A percentile compares a stretch with the other conserved stretches of the same genome.
Conservation (phyloP, 2,797 vertebrate species). For the Falco columbarius region DNA sequence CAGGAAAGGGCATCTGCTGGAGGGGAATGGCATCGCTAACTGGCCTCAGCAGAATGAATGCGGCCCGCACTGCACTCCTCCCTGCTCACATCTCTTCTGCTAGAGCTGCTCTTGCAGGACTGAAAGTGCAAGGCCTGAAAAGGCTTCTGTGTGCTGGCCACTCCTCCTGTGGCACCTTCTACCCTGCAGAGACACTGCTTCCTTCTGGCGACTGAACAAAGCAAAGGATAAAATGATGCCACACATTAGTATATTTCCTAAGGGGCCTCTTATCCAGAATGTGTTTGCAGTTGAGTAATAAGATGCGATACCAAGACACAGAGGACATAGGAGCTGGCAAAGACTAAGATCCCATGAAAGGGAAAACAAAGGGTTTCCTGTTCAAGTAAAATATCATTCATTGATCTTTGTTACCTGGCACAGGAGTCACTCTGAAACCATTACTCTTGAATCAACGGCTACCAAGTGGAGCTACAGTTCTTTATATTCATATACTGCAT, state of each 20-base stretch:
- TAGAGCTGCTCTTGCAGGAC: neutral
- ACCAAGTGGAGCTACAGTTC: neutral
- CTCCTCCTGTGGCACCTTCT: neutral
- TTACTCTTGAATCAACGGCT: neutral
- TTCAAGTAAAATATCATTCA: neutral
- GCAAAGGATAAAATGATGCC: neutral
- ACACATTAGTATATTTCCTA: neutral
- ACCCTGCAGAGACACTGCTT: neutral
- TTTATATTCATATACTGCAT: too few species aligned
- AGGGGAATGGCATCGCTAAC: neutral
- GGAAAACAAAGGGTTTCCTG: neutral
- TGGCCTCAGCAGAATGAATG: neutral
- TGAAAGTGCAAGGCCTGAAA: neutral
- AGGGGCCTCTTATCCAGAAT: neutral
- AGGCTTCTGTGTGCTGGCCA: neutral
- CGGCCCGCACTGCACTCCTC: neutral
- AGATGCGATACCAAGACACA: neutral
- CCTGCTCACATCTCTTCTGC: neutral
- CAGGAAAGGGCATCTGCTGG: neutral
- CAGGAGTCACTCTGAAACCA: neutral
- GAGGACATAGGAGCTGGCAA: neutral
- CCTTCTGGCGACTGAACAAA: neutral
- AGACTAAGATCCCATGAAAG: neutral
- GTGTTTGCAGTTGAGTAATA: neutral
- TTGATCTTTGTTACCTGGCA: neutral